A percentile compares a stretch with the other conserved stretches of the same genome.
phyloP scores from a whole-genome alignment of 2,888 invertebrate genomes.

The Spilosoma lubricipeda region DNA sequence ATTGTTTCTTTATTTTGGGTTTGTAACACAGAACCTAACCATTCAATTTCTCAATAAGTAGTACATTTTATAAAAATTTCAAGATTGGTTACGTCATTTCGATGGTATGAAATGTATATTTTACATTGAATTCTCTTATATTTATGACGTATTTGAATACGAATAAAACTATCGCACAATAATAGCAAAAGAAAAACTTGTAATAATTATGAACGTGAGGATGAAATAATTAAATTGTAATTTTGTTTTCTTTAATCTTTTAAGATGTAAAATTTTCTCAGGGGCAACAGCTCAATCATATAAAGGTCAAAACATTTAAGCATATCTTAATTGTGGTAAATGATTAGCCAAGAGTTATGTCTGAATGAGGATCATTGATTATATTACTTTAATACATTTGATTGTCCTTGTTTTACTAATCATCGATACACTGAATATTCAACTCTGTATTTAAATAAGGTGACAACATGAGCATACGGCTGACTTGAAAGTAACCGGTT shows the following conservation, averaged over 20 bases:
- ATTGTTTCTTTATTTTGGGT: slow-evolving; percentile 19
- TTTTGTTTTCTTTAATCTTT: background rate
- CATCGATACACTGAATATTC: background rate
- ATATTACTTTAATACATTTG: background rate
- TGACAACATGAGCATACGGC: background rate
- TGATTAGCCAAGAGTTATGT: background rate
- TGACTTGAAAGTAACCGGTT: background rate
- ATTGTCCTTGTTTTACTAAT: background rate
- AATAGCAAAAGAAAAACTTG: background rate
- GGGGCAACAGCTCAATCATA: background rate
- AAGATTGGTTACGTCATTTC: slow-evolving; percentile 14
- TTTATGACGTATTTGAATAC: background rate
- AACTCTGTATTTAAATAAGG: background rate
- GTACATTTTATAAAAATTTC: slow-evolving; percentile 15
- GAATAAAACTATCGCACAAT: background rate
- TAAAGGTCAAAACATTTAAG: background rate
- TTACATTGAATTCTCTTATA: background rate
- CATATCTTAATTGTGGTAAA: background rate
- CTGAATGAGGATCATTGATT: background rate
- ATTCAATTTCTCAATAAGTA: slow-evolving; percentile 17
- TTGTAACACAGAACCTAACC: slow-evolving; percentile 20
- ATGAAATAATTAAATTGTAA: background rate
- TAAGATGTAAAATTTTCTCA: background rate
- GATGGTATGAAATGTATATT: background rate
- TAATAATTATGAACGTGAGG: background rate